Evolutionary conservation across 2,888 invertebrate species (phyloP), one percentile per base, ranked within the genome.

Genomic region (Zygothrica quintamaculata): DNA sequence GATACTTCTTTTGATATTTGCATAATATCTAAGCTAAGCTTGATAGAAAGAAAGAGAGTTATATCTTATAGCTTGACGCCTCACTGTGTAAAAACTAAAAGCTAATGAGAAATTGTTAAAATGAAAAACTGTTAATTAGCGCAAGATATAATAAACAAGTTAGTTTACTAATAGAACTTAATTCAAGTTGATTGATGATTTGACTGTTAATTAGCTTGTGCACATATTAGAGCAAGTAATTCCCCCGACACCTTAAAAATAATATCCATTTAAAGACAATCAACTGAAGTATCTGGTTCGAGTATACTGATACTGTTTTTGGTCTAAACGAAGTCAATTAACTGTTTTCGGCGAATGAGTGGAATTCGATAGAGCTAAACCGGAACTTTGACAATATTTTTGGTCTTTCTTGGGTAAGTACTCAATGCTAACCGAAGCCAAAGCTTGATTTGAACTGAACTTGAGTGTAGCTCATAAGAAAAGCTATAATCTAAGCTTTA

Each of bases 351-450:
- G 3, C 11, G 1, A 25, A 1, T 12, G 9, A 26, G 18, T 18
- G 18, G 1, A 8, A 9, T 1, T 13, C n/a, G 25, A 1, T 5
- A 11, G 3, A 44, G 6, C 25, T 11, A 7, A n/a, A n/a, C 25
- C n/a, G 0, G 1, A 11, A 22, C n/a, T 15, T 22, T 46, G 15
- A 1, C 7, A 22, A n/a, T 6, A 8, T 11, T 3, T 1, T 1
- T 1, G 9, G 42, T 26, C 37, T 16, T 6, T 11, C 25, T 31
- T 18, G 65, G 56, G 65, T 56, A 65, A 65, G 65, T 12, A 4
- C 25, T 1, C 0, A 22, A 4, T 1, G 1, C 5, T n/a, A n/a
- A n/a, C n/a, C n/a, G 6, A 55, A 34, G 34, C 34, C 9, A 9
- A 34, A 34, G 11, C 13, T 34, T 2, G 16, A 13, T 3, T 31